Evolutionary conservation across 2,113 vertebrate genomes (phyloP), one percentile per base, ranked within the genome.

Genomic region (Beaufortia kweichowensis): DNA sequence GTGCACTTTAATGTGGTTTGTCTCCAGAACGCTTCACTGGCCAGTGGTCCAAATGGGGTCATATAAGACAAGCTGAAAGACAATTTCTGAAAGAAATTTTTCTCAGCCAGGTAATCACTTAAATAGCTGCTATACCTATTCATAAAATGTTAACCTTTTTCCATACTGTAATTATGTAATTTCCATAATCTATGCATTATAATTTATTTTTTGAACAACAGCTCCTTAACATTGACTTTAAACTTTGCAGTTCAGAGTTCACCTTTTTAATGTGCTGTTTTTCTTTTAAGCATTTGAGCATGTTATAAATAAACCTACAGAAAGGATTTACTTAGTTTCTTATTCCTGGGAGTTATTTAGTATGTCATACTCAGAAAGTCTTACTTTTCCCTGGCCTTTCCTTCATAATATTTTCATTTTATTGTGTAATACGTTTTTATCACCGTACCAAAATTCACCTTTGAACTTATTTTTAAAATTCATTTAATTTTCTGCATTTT

Each of bases 281-380:
- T 68, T 60, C 60, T 35, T 74, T 55, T 31, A 23, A 17, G 72
- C 80, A 84, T 78, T 77, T 77, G 55, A 59, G 48, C 11, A 57
- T 24, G 4, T 55, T 21, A 55, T 26, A n/a, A n/a, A n/a, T 28
- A 14, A 84, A 85, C 70, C 79, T 63, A 33, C 55, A 60, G 75
- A 71, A 41, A 56, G 61, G 68, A 79, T 84, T 83, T 80, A 82
- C 74, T 86, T 87, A 86, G 79, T 84, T 81, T 85, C 85, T 85
- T 82, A 86, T 57, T 76, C 65, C 73, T 81, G 64, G 15, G 73
- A 76, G 41, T 84, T 77, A 69, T 85, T 88, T 10, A 86, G 82
- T 55, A 41, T 6, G 9, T 70, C 79, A 66, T 28, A 65, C 82
- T 83, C 76, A 72, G 76, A 84, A 31, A 50, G 21, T 64, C 73